Conservation (phyloP, 2,113 vertebrate species). For the Ophthalmolycus amberensis region DNA sequence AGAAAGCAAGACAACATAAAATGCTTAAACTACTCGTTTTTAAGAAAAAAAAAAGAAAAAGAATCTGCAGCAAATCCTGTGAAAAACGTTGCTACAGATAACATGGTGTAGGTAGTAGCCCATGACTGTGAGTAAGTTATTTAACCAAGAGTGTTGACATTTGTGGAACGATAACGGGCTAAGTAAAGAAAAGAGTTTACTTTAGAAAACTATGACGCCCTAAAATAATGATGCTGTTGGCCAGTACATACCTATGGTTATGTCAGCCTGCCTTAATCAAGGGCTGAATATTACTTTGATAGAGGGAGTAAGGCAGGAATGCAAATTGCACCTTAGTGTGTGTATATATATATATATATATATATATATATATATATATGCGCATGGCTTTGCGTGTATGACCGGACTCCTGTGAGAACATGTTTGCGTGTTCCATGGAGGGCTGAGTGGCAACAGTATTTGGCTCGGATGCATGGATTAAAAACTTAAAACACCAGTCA, state of each 20-base stretch:
- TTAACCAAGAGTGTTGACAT: background rate
- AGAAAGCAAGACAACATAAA: constrained; percentile 12
- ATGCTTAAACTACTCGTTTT: background rate
- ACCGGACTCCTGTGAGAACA: constrained; percentile 1
- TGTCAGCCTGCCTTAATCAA: constrained; percentile 12
- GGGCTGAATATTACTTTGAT: constrained; percentile 10
- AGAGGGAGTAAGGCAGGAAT: constrained; percentile 29
- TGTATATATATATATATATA: no score
- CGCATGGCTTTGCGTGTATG: background rate
- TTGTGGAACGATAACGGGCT: background rate
- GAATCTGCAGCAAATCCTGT: background rate
- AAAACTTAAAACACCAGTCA: constrained; percentile 46
- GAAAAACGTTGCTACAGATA: background rate
- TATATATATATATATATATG: no score
- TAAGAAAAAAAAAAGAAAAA: background rate
- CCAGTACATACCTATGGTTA: background rate
- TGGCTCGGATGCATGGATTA: constrained; percentile 52
- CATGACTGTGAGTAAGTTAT: background rate
- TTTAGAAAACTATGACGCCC: background rate
- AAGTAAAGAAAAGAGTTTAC: background rate
- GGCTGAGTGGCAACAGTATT: constrained; percentile 36
- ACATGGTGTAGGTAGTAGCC: background rate
- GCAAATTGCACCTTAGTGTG: constrained; percentile 5
- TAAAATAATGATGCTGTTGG: constrained; percentile 1
- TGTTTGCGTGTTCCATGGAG: constrained; percentile 3